Base-by-base conservation (phyloP, 2,797 vertebrate genomes). In the Tapera naevia region DNA sequence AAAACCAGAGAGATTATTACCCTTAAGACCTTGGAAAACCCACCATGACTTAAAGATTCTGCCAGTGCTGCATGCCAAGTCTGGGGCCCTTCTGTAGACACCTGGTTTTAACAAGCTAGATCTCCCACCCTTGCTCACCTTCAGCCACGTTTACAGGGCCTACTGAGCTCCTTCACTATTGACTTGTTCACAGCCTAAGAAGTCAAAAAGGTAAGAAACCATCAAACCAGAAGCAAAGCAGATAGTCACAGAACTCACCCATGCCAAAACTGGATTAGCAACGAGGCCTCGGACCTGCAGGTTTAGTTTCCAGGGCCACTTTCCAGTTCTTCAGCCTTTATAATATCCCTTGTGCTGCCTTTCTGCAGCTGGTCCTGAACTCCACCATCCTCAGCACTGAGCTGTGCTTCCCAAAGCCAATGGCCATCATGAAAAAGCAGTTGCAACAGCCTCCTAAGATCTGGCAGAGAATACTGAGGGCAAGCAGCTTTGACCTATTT, bases 231-330 rank as follows among this genome's bases (percentile, higher is more conserved):
- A 45, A 37, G 53, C 43, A 69, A 74, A 79, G 51, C 19, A 22
- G 13, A 21, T 24, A 30, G 19, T 37, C 21, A 50, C 41, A 56
- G 81, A 78, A 66, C 33, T 17, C 78, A 58, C 8, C 50, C 48
- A 17, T 25, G 23, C 17, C 62, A 41, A 51, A 82, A n/a, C 8
- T 58, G 53, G 24, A 43, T n/a, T 62, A 67, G 35, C 30, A 69
- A 24, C 3, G 7, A 73, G 41, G 23, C 22, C n/a, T 0, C 0
- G 43, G 54, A 37, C 32, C 50, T 50, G 4, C 53, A 67, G 39
- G 8, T 74, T 85, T 23, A 22, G 3, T 65, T 75, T 74, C 50
- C 82, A 33, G 48, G 10, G 6, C 11, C n/a, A 17, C 30, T 65
- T 78, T 35, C 37, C 21, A 18, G 22, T 51, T 62, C 35, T 61